Base-by-base conservation (phyloP, 1,140 invertebrate species). In the Aporrectodea caliginosa region DNA sequence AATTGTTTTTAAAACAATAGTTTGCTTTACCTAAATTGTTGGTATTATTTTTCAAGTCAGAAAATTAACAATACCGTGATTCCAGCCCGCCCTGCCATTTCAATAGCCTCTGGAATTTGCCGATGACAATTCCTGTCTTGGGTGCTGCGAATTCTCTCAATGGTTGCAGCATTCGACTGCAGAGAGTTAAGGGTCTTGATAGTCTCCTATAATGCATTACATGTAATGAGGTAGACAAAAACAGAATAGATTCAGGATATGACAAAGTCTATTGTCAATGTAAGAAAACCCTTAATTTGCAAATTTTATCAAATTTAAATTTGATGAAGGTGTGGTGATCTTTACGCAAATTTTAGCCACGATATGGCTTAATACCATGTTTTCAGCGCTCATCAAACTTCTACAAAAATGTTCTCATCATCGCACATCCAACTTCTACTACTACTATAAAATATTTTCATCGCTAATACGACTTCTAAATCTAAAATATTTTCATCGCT, bases 111-210 rank as follows among this genome's bases (percentile, higher is more conserved):
- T 14, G 85, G 84, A 2, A 90, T 80, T 79, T 87, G 86, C 0
- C 81, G 77, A 69, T 85, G 79, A 30, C 84, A 81, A 90, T 90
- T 83, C 87, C 76, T 81, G 88, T 91, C 84, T 89, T 83, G 85
- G 81, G 88, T 87, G 69, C 85, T 83, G 83, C 83, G 85, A 74
- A 86, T 89, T 80, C 90, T 89, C 79, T 90, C 87, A 43, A 93
- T 83, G n/a, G 87, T 87, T 0, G 89, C 86, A 43, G 91, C 90
- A 88, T 93, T 94, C 30, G 92, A 92, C 86, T 94, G 93, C 31
- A 94, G 86, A 6, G 84, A 87, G 82, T 93, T 93, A 30, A 94
- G 87, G 70, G 90, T 88, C 73, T 88, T 85, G 0, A 94, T 89
- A 69, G 93, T 92, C 79, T 91, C 90, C 93, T 94, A 58, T 22